These are phyloP conservation scores for Invenusta paracnida DNA, from an alignment of 2,888 invertebrate genomes.

Conservation along the genomic window DNA sequence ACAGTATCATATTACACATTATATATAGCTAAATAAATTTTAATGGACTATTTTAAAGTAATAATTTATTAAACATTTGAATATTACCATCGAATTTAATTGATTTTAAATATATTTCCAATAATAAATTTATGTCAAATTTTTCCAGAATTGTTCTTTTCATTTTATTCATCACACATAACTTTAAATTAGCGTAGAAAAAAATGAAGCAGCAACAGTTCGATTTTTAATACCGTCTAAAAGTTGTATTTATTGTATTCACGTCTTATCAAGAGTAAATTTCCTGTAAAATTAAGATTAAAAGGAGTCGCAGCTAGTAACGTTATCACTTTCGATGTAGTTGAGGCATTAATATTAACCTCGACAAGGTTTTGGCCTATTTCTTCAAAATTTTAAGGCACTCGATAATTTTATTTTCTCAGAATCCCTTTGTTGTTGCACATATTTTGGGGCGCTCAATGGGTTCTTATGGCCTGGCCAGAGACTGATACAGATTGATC, in stretches of 20 bases:
- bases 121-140: too few relatives aligned
- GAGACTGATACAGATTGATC: not conserved
- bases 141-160: not conserved
- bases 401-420: not conserved
- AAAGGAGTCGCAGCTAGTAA: not conserved
- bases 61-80: not conserved
- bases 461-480: not conserved
- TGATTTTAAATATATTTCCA: not conserved
- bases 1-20: too few relatives aligned
- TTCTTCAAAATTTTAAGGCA: not conserved
- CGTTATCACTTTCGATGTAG: not conserved
- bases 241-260: too few relatives aligned
- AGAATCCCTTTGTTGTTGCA: not conserved
- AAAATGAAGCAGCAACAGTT: too few relatives aligned
- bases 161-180: too few relatives aligned
- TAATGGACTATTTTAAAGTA: not conserved
- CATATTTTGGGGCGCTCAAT: not conserved
- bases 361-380: not conserved
- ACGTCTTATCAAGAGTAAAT: too few relatives aligned
- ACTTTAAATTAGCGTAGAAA: too few relatives aligned
- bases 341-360: not conserved
- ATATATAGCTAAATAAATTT: too few relatives aligned
- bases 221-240: too few relatives aligned
- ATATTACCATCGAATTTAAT: not conserved
- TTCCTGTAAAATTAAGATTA: not conserved